Conservation (phyloP, 2,888 invertebrate species). For the Drosophila neonasuta region DNA sequence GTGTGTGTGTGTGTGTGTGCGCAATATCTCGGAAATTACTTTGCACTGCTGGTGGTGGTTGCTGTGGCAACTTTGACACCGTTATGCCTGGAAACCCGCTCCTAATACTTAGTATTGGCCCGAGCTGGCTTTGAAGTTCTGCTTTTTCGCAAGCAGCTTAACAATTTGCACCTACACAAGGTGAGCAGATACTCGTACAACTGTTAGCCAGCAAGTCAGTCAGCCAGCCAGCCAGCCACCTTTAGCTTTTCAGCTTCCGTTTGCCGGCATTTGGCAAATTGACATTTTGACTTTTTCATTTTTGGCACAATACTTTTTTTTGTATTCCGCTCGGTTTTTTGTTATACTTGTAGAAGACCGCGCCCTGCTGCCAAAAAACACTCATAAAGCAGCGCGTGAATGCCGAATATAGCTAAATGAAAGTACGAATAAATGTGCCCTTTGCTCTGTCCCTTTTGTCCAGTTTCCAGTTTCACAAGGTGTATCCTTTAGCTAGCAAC, state of each 20-base stretch:
- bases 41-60: slow-evolving; percentile 66
- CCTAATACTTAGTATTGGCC: slow-evolving; percentile 24
- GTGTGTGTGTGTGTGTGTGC: slow-evolving; percentile 38
- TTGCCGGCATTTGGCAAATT: slow-evolving; percentile 71
- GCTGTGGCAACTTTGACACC: slow-evolving; percentile 67
- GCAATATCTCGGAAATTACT: slow-evolving; percentile 73
- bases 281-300: slow-evolving; percentile 65
- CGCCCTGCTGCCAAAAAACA: slow-evolving; percentile 31
- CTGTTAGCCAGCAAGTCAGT: neutral
- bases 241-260: slow-evolving; percentile 48
- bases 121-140: slow-evolving; percentile 59
- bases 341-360: slow-evolving; percentile 7
- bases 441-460: slow-evolving; percentile 38
- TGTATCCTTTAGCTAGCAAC: slow-evolving; percentile 21
- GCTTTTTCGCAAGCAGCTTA: slow-evolving; percentile 43
- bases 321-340: neutral
- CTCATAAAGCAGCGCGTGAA: slow-evolving; percentile 45
- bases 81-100: slow-evolving; percentile 36
- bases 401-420: slow-evolving; percentile 21
- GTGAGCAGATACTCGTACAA: slow-evolving; percentile 11
- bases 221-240: slow-evolving; percentile 14
- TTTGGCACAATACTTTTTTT: slow-evolving; percentile 57
- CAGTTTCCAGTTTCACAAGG: slow-evolving; percentile 35
- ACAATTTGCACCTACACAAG: slow-evolving; percentile 55
- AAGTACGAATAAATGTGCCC: slow-evolving; percentile 14